These are phyloP conservation scores for Rhodeus uyekii DNA, from an alignment of 2,797 vertebrate species.

Conservation along the genomic window DNA sequence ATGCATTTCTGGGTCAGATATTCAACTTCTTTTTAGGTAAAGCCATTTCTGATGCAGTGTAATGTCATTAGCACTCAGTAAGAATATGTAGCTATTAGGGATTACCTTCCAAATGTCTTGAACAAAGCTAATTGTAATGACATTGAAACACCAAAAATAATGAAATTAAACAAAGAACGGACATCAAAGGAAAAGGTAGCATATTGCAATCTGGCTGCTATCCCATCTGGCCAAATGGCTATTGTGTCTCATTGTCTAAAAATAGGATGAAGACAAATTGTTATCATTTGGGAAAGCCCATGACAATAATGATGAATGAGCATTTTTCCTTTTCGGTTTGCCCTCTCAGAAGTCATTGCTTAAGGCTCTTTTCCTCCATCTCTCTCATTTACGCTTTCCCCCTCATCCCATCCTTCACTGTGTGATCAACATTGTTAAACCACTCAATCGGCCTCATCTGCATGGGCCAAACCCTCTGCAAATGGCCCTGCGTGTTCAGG, in stretches of 20 bases:
- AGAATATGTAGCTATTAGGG: conserved; percentile 1
- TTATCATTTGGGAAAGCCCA: conserved; percentile 99
- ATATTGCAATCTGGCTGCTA: conserved; percentile 90
- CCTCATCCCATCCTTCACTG: conserved; percentile 46
- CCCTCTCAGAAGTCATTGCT: conserved; percentile 99
- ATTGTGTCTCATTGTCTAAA: conserved; percentile 99
- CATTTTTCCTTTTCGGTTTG: conserved; percentile 80
- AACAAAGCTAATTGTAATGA: conserved; percentile 40
- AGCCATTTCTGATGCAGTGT: background rate
- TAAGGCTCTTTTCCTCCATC: conserved; percentile 86
- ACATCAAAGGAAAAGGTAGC: conserved; percentile 83
- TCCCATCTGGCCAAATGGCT: conserved; percentile 98
- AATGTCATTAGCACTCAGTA: background rate
- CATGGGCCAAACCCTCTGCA: conserved; percentile 85
- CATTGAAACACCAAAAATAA: conserved; percentile 60
- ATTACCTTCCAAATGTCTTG: conserved; percentile 15
- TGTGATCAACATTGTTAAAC: conserved; percentile 90
- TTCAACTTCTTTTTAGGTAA: background rate
- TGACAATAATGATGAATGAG: conserved; percentile 99
- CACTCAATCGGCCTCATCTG: conserved; percentile 89
- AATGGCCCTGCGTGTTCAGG: conserved; percentile 89
- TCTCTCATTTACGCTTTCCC: conserved; percentile 32
- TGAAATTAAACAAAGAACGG: conserved; percentile 69
- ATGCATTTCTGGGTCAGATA: conserved; percentile 6
- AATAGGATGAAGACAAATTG: conserved; percentile 99